Conservation (phyloP, 2,888 invertebrate species). For the Pammene fasciana region DNA sequence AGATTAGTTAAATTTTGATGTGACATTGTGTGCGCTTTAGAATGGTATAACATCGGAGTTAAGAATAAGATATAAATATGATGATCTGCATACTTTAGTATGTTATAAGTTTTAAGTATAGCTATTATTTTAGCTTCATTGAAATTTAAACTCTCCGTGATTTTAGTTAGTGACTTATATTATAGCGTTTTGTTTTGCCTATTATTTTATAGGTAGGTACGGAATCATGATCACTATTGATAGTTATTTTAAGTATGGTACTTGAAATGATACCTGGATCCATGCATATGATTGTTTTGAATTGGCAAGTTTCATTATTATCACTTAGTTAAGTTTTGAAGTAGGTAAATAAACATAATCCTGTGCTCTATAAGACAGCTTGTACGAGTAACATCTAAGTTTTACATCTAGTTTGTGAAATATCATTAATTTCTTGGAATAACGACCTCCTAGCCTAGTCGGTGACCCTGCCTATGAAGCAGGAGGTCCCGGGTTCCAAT, state of each 20-base stretch:
- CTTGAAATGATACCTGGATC: background rate
- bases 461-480: too few species aligned
- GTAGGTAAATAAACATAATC: background rate
- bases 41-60: conserved; percentile 10
- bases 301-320: background rate
- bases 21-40: conserved; percentile 12
- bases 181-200: conserved; percentile 20
- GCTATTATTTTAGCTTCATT: background rate
- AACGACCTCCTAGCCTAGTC: too few species aligned
- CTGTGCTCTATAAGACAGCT: too few species aligned
- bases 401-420: conserved; percentile 11
- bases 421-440: conserved; percentile 16
- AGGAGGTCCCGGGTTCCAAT: too few species aligned
- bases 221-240: background rate
- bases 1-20: conserved; percentile 1
- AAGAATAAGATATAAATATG: conserved; percentile 1
- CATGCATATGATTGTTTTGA: background rate
- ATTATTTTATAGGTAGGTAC: background rate
- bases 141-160: conserved; percentile 10
- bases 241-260: background rate
- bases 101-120: conserved; percentile 1
- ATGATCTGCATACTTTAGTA: conserved; percentile 29
- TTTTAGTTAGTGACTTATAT: conserved; percentile 4
- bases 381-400: background rate
- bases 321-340: background rate